Base-by-base conservation (phyloP, 2,113 vertebrate genomes). In the Cephalopterus ornatus region DNA sequence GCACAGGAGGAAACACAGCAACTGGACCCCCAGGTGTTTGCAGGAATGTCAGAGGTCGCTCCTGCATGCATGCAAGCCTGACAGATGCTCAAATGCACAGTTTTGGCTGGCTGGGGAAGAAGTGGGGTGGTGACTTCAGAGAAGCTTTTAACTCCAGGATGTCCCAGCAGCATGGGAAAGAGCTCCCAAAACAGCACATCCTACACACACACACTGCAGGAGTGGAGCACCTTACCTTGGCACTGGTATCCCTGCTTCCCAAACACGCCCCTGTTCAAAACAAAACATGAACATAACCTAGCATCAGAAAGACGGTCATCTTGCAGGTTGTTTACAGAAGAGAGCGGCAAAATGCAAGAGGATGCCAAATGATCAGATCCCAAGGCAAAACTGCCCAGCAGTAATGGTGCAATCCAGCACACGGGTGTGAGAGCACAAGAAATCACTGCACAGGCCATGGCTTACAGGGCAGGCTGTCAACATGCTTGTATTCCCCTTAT, bases 231-330 rank as follows among this genome's bases (percentile, higher is more conserved):
- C 85, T 95, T 98, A 99, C 99, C 99, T 99, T 99, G 99, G 97
- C 99, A 99, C 97, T 99, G 99, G 97, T 99, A 99, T 66, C 99
- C 99, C 90, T 99, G 99, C 92, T 99, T 99, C 70, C 99, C 99
- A 98, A 99, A 99, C 37, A 99, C 98, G 65, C 99, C 99, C 99
- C 99, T 99, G 97, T 88, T 77, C 49, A 93, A 97, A 96, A 98
- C 32, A 97, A 96, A 86, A 95, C 19, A 88, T 0, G 9, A 85
- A 61, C 22, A 52, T 46, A 28, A 53, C 27, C 91, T 41, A 90
- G 33, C 4, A 12, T 67, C 63, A 73, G 46, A 72, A 92, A 42
- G 28, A 12, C 1, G 4, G 47, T 41, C 6, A 0, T 83, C 67
- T 39, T 27, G 23, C 39, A 80, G 41, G 63, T 18, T 7, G 1